These are phyloP conservation scores for Paragorgia papillata DNA, from an alignment of 92 coral and sea anemone genomes.

Conservation along the genomic window DNA sequence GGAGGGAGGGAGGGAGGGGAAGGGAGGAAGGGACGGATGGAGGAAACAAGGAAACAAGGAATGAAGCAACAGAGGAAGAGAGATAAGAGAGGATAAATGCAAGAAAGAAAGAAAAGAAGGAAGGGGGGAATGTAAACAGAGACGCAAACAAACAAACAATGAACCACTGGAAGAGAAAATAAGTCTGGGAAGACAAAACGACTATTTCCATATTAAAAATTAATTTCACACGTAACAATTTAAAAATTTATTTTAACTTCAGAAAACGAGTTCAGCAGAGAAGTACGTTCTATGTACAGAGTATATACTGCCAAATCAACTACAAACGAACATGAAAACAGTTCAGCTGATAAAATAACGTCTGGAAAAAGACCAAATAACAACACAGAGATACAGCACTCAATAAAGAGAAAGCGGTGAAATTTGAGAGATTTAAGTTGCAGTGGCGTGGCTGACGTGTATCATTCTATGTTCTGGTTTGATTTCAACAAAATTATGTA, in stretches of 20 bases:
- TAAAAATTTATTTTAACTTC: not conserved
- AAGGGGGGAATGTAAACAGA: not conserved
- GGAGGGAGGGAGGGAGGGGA: not conserved
- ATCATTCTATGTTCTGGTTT: too few species aligned
- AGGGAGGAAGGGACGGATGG: not conserved
- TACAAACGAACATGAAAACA: too few species aligned
- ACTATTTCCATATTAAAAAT: not conserved
- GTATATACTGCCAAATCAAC: too few species aligned
- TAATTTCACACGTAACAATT: not conserved
- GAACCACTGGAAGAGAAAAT: not conserved
- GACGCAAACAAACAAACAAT: not conserved
- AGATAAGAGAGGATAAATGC: not conserved
- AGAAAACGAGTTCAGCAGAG: constrained; percentile 32
- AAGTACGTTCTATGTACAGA: not conserved
- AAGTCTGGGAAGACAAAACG: too few species aligned
- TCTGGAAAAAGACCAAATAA: too few species aligned
- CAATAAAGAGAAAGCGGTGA: too few species aligned
- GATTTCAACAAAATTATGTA: too few species aligned
- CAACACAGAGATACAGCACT: too few species aligned
- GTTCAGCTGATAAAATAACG: not conserved
- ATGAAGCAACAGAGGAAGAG: not conserved
- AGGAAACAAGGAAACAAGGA: not conserved
- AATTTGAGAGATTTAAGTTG: not conserved
- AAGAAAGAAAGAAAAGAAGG: constrained; percentile 34
- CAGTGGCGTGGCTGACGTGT: not conserved